Conservation (phyloP, 2,113 vertebrate species). For the Pollimyrus isidori region DNA sequence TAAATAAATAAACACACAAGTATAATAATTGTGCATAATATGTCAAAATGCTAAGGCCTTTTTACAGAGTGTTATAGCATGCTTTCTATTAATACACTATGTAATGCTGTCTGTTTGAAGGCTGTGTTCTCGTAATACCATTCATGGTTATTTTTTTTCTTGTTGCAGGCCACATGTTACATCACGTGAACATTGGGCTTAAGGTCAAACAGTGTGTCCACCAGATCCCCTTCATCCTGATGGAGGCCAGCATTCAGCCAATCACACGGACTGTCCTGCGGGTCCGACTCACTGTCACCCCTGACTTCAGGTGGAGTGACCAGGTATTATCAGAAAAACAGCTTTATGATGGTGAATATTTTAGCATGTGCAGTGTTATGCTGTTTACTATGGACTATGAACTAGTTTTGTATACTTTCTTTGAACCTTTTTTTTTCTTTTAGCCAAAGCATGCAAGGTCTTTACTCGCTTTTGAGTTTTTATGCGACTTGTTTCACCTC, state of each 20-base stretch:
- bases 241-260: slow-evolving; percentile 92
- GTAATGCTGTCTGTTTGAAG: not conserved
- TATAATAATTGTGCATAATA: too few species aligned
- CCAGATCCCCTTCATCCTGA: slow-evolving; percentile 83
- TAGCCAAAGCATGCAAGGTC: not conserved
- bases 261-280: slow-evolving; percentile 93
- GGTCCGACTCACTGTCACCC: slow-evolving; percentile 72
- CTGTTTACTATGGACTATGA: not conserved
- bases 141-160: not conserved
- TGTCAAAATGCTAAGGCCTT: not conserved
- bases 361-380: not conserved
- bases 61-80: not conserved
- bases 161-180: slow-evolving; percentile 86
- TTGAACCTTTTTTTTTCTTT: not conserved
- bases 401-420: not conserved
- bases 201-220: slow-evolving; percentile 94
- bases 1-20: too few species aligned
- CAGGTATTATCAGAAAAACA: slow-evolving; percentile 66
- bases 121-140: not conserved
- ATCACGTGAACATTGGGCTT: slow-evolving; percentile 89
- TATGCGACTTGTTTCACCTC: not conserved
- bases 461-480: not conserved
- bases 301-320: slow-evolving; percentile 92
- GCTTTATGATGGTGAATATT: not conserved
- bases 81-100: not conserved